Percentiles rank a stretch among this genome's conserved stretches.
Conservation (phyloP, 2,888 invertebrate species). For the Rotaria macrura region DNA sequence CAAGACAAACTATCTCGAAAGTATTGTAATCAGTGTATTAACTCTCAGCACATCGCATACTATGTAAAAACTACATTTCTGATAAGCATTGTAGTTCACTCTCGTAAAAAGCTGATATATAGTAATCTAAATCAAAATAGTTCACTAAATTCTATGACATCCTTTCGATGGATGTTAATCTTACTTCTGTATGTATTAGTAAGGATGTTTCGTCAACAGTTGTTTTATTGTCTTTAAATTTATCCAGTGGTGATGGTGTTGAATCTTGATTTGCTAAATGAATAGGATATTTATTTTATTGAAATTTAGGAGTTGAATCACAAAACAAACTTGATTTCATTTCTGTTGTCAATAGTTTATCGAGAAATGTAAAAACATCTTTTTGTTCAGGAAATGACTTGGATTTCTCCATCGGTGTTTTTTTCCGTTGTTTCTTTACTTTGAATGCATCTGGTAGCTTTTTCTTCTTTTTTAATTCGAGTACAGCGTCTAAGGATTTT, state of each 20-base stretch:
- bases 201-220: background rate
- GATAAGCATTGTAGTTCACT: too few relatives aligned
- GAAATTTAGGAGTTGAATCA: background rate
- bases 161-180: too few relatives aligned
- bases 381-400: background rate
- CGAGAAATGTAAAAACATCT: conserved; percentile 16
- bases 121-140: too few relatives aligned
- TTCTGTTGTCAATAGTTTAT: background rate
- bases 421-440: background rate
- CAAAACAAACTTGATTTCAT: background rate
- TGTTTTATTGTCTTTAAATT: background rate
- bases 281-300: background rate
- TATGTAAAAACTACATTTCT: too few relatives aligned
- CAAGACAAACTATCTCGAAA: too few relatives aligned
- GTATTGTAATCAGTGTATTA: too few relatives aligned
- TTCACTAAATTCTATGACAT: too few relatives aligned
- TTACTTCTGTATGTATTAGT: background rate
- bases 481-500: conserved; percentile 2
- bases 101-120: too few relatives aligned
- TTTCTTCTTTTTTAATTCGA: background rate
- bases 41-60: too few relatives aligned
- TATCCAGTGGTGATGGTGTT: background rate
- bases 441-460: background rate
- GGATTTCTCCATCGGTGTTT: background rate
- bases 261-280: background rate